These are phyloP conservation scores for Caenorhabditis parvicauda DNA, from an alignment of 2,888 invertebrate genomes.

Conservation along the genomic window DNA sequence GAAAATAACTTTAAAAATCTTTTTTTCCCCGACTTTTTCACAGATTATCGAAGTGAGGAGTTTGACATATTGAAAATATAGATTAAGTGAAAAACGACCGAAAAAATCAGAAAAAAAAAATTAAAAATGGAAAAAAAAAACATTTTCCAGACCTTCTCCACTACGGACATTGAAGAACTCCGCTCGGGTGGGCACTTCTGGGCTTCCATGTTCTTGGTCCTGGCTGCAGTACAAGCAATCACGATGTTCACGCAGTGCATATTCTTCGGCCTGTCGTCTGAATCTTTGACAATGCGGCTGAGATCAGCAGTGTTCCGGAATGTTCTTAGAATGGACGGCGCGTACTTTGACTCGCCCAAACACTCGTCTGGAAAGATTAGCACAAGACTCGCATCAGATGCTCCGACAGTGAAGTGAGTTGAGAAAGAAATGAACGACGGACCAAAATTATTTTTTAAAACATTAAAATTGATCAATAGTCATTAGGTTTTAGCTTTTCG, in stretches of 20 bases:
- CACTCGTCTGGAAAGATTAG: conserved; percentile 63
- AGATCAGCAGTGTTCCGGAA: conserved; percentile 63
- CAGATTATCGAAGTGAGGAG: too few species aligned
- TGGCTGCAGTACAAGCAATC: conserved; percentile 63
- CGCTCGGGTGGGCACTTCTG: conserved; percentile 64
- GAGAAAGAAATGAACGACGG: not conserved
- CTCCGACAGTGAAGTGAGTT: conserved; percentile 65
- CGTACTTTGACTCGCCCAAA: conserved; percentile 65
- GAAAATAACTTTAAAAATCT: too few species aligned
- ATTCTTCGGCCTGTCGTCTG: conserved; percentile 60
- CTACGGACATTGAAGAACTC: conserved; percentile 47
- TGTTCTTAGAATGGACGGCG: conserved; percentile 61
- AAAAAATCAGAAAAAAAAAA: too few species aligned
- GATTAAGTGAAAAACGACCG: too few species aligned
- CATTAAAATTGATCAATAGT: too few species aligned
- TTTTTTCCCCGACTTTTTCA: not conserved
- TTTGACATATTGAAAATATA: too few species aligned
- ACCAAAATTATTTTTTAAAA: not conserved
- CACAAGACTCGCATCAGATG: conserved; percentile 65
- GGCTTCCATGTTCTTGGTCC: conserved; percentile 62
- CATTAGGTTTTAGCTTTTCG: too few species aligned
- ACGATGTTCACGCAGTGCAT: conserved; percentile 41
- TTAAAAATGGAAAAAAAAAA: too few species aligned
- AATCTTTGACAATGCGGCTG: conserved; percentile 60
- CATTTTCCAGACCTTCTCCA: too few species aligned